Evolutionary conservation across 2,797 vertebrate species (phyloP).

Genomic region (Rhodeus uyekii): DNA sequence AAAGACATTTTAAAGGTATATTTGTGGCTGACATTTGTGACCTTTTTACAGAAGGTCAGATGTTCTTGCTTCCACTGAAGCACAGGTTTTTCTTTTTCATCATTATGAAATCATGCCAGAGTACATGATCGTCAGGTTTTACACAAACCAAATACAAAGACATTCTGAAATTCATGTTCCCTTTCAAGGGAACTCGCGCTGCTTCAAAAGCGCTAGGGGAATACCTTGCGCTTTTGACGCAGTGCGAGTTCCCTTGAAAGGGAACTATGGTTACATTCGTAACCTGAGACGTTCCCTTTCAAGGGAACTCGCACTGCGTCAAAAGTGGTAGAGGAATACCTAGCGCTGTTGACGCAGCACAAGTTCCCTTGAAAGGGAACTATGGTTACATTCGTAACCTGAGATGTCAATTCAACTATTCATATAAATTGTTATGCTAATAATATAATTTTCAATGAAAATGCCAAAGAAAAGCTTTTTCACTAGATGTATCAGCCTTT

Average conservation of each 20-base stretch:
- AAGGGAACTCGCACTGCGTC: too few species aligned
- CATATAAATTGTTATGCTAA: background rate
- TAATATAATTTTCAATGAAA: background rate
- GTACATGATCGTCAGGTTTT: background rate
- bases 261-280: too few species aligned
- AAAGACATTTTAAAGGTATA: background rate
- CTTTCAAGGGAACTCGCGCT: too few species aligned
- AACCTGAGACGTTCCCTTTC: too few species aligned
- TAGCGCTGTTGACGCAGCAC: too few species aligned
- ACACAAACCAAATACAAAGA: background rate
- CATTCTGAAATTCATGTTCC: background rate
- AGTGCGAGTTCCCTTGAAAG: too few species aligned
- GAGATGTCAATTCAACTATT: background rate
- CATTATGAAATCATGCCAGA: background rate
- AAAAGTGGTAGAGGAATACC: too few species aligned
- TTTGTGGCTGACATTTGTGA: constrained; percentile 5
- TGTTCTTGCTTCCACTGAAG: background rate
- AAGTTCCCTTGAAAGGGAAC: too few species aligned
- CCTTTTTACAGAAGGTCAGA: constrained; percentile 18
- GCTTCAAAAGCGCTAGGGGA: too few species aligned
- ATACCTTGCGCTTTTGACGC: too few species aligned
- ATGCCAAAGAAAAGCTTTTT: background rate
- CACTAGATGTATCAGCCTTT: background rate
- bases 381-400: too few species aligned
- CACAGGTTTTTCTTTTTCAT: background rate